Percentiles rank a stretch among this genome's conserved stretches.
Evolutionary conservation across 2,888 invertebrate genomes (phyloP).

Genomic region (Drosophila anomalipes): DNA sequence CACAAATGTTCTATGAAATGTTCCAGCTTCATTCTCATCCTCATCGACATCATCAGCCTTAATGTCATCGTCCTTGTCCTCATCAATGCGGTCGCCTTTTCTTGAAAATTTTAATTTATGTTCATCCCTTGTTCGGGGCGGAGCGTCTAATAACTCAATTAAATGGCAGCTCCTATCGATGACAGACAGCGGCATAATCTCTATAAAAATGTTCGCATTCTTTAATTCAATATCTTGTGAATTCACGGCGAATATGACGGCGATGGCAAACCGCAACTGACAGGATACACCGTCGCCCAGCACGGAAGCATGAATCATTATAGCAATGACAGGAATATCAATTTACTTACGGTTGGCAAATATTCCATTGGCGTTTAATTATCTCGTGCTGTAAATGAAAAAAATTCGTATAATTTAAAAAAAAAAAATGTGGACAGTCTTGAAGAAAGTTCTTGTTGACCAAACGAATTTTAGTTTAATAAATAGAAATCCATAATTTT

Average conservation of each 20-base stretch:
- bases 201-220: constrained; percentile 66
- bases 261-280: constrained; percentile 60
- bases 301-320: constrained; percentile 73
- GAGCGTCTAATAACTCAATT: constrained; percentile 77
- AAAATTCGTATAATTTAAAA: constrained; percentile 14
- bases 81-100: constrained; percentile 40
- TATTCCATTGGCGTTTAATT: constrained; percentile 60
- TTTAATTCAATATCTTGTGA: constrained; percentile 78
- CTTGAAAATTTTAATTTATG: constrained; percentile 71
- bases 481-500: not conserved
- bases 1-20: constrained; percentile 64
- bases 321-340: constrained; percentile 77
- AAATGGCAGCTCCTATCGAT: constrained; percentile 68
- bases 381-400: constrained; percentile 35
- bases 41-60: constrained; percentile 10
- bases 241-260: constrained; percentile 24
- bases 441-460: not conserved
- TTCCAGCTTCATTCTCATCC: constrained; percentile 51
- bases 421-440: constrained; percentile 4
- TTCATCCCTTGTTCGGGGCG: constrained; percentile 48
- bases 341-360: constrained; percentile 64
- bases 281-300: constrained; percentile 59
- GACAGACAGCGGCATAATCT: constrained; percentile 49
- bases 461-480: not conserved
- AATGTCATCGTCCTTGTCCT: constrained; percentile 15